phyloP scores from a whole-genome alignment of 37 sponge, comb jelly and placozoan species.

The Spongia lamella region DNA sequence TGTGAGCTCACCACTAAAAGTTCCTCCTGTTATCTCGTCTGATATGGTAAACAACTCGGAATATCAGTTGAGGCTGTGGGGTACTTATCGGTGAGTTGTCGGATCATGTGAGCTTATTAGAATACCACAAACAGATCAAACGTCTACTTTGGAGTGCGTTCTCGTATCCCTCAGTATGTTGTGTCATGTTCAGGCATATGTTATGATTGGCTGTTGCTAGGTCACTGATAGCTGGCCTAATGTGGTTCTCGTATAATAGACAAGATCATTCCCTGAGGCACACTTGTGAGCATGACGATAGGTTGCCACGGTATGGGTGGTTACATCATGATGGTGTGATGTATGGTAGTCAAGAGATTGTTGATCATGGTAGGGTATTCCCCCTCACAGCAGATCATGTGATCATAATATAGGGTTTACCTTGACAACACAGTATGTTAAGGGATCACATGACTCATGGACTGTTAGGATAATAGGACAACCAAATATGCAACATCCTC shows the following conservation, averaged over 20 bases:
- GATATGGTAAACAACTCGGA: conserved; percentile 37
- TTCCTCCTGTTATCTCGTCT: conserved; percentile 34
- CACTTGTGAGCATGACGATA: conserved; percentile 74
- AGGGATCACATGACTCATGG: conserved; percentile 17
- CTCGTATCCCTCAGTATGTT: conserved; percentile 66
- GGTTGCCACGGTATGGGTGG: conserved; percentile 67
- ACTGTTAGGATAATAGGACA: conserved; percentile 1
- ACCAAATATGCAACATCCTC: no score
- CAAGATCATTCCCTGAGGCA: conserved; percentile 55
- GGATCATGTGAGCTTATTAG: neutral
- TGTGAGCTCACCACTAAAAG: conserved; percentile 31
- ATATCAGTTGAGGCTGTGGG: conserved; percentile 65
- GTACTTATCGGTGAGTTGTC: conserved; percentile 54
- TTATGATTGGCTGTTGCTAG: conserved; percentile 1
- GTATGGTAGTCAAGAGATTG: conserved; percentile 77
- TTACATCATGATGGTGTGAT: conserved; percentile 62
- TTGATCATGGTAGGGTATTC: conserved; percentile 48
- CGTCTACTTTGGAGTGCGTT: conserved; percentile 79
- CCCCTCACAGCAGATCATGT: neutral
- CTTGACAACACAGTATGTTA: conserved; percentile 7
- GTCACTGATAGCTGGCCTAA: conserved; percentile 55
- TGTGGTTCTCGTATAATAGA: conserved; percentile 61
- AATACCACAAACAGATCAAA: conserved; percentile 35
- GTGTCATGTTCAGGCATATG: neutral
- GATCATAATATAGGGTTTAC: neutral